Base-by-base conservation (phyloP, 2,113 vertebrate species). In the Barbus barbus region DNA sequence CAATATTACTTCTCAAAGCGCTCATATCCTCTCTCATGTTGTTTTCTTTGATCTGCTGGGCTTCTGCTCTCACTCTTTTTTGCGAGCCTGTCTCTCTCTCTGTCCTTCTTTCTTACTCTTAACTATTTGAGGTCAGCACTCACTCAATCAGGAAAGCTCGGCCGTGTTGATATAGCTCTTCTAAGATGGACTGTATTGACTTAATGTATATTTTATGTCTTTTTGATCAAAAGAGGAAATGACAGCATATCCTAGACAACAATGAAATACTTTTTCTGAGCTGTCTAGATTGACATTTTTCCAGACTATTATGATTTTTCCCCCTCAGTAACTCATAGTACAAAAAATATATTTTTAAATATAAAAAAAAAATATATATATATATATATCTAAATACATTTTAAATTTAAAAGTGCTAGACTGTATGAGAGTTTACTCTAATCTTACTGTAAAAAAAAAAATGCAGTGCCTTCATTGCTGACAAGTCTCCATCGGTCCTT, bases 11-110 rank as follows among this genome's bases (percentile, higher is more conserved):
- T 93, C 94, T 93, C 91, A 93, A 93, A 94, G 93, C 89, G 58
- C 92, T 95, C 93, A 94, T 94, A 94, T 94, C 93, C 94, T 94
- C 92, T 93, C 93, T 92, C 91, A 92, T 93, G 92, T 93, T 93
- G 91, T 94, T 94, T 92, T 90, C 93, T 94, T 94, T 94, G 92
- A 94, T 94, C 93, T 94, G 88, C 87, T 92, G 88, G 92, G 90
- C 90, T 92, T 87, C 92, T 92, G 86, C 89, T 91, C 91, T 91
- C 90, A 90, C 91, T 90, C 88, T 82, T 3, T 83, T 72, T 9
- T 83, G 53, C 26, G 12, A 85, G 83, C 61, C 69, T 67, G n/a
- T 46, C 20, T 75, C 38, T 74, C 38, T 38, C 26, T 74, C 56
- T 81, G 41, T 56, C 67, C 71, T 13, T 20, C 18, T 38, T 36